A percentile compares a stretch with the other conserved stretches of the same genome.
Evolutionary conservation across 2,113 vertebrate species (phyloP).

Genomic region (Chamaea fasciata): DNA sequence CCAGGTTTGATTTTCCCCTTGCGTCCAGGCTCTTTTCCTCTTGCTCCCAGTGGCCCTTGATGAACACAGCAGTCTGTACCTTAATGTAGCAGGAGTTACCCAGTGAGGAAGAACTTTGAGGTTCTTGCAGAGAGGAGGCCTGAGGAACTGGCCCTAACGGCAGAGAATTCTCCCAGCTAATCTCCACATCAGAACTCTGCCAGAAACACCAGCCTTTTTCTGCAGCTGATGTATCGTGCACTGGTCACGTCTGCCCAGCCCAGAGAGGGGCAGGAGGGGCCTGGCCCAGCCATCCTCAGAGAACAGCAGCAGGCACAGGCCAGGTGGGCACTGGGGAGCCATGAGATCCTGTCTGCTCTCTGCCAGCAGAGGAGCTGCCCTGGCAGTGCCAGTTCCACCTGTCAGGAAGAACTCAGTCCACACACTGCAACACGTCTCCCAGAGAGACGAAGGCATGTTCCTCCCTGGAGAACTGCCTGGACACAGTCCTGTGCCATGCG

Average conservation of each 20-base stretch:
- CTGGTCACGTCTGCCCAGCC: not conserved
- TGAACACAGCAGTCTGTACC: not conserved
- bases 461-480: not conserved
- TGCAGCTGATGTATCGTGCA: not conserved
- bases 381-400: not conserved
- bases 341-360: not conserved
- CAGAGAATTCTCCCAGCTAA: not conserved
- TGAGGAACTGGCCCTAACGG: not conserved
- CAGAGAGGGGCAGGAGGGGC: not conserved
- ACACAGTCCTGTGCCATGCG: not conserved
- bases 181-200: not conserved
- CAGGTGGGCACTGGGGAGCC: not conserved
- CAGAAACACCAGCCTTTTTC: not conserved
- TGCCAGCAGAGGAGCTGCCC: not conserved
- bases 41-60: not conserved
- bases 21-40: not conserved
- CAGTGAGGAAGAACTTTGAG: not conserved
- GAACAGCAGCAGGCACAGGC: not conserved
- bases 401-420: not conserved
- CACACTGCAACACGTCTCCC: not conserved
- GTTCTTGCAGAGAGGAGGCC: not conserved
- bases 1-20: not conserved
- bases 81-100: rapidly evolving
- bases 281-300: not conserved
- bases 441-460: not conserved